Base-by-base conservation (phyloP, 2,113 vertebrate genomes). In the Ammodytes marinus region DNA sequence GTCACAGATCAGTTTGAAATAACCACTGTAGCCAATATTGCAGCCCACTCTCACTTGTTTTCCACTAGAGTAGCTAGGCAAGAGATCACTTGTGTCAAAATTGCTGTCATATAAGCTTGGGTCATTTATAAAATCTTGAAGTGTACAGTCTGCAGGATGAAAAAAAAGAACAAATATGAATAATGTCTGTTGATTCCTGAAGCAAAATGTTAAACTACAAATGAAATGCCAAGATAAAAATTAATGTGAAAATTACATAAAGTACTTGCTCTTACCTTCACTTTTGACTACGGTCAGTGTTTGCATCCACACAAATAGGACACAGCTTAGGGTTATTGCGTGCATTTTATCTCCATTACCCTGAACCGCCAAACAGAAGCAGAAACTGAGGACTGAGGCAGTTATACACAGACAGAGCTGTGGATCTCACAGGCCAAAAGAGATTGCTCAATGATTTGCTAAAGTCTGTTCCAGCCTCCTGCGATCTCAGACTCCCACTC, bases 21-120 rank as follows among this genome's bases (percentile, higher is more conserved):
- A 88, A 12, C 95, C 95, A 43, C 10, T 68, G 60, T 54, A 90
- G 45, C 95, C 95, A 6, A 71, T 3, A 2, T 4, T 68, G 78
- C 95, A 96, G 45, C 5, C 5, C n/a, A 95, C 76, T 80, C 52
- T 88, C 12, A 94, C 65, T 69, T 14, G 15, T 5, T 40, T 39
- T 14, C 66, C 80, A 52, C 1, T 0, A 0, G 0, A 0, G 57
- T 94, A 94, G 0, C 0, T 68, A 2, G 4, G 4, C 0, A 61
- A 8, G 42, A 93, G 8, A 8, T 0, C 10, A 12, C 3, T 65
- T 47, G 2, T 80, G 6, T 87, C 83, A 74, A 83, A 88, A 67
- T 92, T 85, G 4, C 4, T 8, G 77, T 93, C 77, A 64, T 45
- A 92, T 1, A 7, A 0, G 0, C 27, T 27, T 27, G 0, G 0